phyloP scores from a whole-genome alignment of 2,113 vertebrate species.

The Apodemus speciosus region DNA sequence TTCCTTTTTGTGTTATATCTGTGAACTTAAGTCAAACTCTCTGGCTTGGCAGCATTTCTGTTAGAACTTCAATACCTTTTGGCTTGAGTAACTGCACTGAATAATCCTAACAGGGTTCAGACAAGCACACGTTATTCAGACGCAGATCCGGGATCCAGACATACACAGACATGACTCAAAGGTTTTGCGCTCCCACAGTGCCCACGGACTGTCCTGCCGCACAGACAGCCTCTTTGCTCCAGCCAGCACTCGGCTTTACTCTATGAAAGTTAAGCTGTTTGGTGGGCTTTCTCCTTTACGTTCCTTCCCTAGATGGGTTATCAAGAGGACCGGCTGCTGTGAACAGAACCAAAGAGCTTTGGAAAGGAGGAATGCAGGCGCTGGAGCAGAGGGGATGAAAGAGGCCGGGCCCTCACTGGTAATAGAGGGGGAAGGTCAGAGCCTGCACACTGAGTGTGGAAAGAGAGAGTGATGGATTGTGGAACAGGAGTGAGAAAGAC shows the following conservation, averaged over 20 bases:
- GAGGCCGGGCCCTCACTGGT: slow-evolving; percentile 54
- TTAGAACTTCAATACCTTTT: slow-evolving; percentile 53
- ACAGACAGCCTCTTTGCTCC: background rate
- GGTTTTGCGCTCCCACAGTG: background rate
- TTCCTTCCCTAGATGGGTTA: slow-evolving; percentile 3
- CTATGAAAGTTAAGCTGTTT: slow-evolving; percentile 49
- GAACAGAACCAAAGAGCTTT: slow-evolving; percentile 52
- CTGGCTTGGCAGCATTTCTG: slow-evolving; percentile 55
- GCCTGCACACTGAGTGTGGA: slow-evolving; percentile 23
- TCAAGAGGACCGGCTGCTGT: slow-evolving; percentile 14
- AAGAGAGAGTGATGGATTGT: slow-evolving; percentile 60
- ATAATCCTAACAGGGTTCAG: slow-evolving; percentile 55
- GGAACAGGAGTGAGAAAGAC: slow-evolving; percentile 26
- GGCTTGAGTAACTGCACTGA: slow-evolving; percentile 16
- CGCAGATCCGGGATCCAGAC: slow-evolving; percentile 7
- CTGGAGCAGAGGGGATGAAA: slow-evolving; percentile 57
- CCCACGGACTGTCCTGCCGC: background rate
- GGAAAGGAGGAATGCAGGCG: slow-evolving; percentile 54
- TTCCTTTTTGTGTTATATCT: slow-evolving; percentile 22
- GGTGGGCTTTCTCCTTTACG: background rate
- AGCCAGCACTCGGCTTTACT: slow-evolving; percentile 39
- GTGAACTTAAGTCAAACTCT: slow-evolving; percentile 30
- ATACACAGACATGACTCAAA: slow-evolving; percentile 27
- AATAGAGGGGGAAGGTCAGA: slow-evolving; percentile 59
- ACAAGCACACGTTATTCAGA: slow-evolving; percentile 45